Base-by-base conservation (phyloP, 1,140 invertebrate species). In the Calephelis virginiensis region DNA sequence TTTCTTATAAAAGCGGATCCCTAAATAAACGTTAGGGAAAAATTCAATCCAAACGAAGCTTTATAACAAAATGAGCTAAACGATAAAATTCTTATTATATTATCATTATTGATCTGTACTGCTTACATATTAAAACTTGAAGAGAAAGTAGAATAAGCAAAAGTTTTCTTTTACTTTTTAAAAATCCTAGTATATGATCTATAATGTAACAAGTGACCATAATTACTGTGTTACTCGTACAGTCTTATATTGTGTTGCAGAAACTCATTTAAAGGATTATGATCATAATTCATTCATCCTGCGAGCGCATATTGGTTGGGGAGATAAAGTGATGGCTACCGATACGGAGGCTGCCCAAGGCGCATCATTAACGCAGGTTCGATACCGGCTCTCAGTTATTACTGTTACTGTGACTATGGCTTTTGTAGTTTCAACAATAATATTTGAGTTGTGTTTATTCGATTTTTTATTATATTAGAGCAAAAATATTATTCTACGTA, bases 301-400 rank as follows among this genome's bases (percentile, higher is more conserved):
- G 50, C 59, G 71, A 61, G 37, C 49, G 50, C 66, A 74, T 63
- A 74, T 73, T 67, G 69, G 61, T 9, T 66, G 64, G 38, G 28
- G 14, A 38, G 59, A 49, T 67, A 53, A 40, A 72, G 66, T 67
- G 77, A 82, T 82, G 77, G 76, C 80, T 77, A 78, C 79, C 76
- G 82, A 85, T 85, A 85, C 76, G 67, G 76, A 75, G 74, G 76
- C 75, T 71, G 79, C 78, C 77, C 75, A 70, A 71, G 82, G 82
- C 83, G 74, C 77, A 74, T 80, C 81, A 86, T 86, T 86, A 86
- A 76, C 78, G 79, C 76, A 64, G 71, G 72, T 76, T 78, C 76
- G 78, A 79, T 81, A 77, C 73, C 72, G 75, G 71, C 76, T 81
- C 76, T 80, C 75, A 72, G 79, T 81, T 80, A 83, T 85, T 85